Base-by-base conservation (phyloP, 2,797 vertebrate genomes). In the Decapterus maruadsi region DNA sequence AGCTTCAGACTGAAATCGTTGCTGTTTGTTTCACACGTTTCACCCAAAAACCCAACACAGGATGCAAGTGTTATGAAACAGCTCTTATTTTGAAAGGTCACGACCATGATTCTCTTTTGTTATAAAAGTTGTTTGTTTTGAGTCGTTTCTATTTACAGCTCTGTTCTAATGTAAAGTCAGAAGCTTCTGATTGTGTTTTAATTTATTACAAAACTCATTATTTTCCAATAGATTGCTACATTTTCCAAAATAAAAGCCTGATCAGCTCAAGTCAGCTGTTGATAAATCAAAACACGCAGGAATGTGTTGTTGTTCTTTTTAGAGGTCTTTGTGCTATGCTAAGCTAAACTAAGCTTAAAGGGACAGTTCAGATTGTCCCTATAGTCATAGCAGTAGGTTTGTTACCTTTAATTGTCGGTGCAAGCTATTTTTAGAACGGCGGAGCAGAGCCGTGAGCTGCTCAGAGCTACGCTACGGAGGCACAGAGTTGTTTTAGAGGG, bases 211-310 rank as follows among this genome's bases (percentile, higher is more conserved):
- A 17, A n/a, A 2, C n/a, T 48, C 19, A 12, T 51, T 22, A 22
- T 51, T 12, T 51, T 51, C n/a, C 10, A 20, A 20, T 51, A 50
- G 48, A 50, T 50, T 9, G n/a, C n/a, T n/a, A n/a, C 2, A 50
- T 50, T 50, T 48, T 64, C 14, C 29, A 60, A 36, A 43, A 43
- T 70, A 50, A 67, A 65, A 38, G 29, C 54, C 46, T 54, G 12
- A n/a, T 55, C 29, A 46, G 6, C n/a, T 51, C 2, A 19, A 70
- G 53, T 50, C 2, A 48, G 40, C 12, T 42, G 40, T 42, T 11
- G 10, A 42, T 9, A 7, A 20, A 51, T 34, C 45, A 43, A 31
- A 56, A n/a, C 8, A 50, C n/a, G 53, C 31, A n/a, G 31, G 26
- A 1, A 26, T 26, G 26, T 34, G 31, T 34, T 20, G 34, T 11